Conservation (phyloP, 1,140 invertebrate species). For the Drosophila aff. region DNA sequence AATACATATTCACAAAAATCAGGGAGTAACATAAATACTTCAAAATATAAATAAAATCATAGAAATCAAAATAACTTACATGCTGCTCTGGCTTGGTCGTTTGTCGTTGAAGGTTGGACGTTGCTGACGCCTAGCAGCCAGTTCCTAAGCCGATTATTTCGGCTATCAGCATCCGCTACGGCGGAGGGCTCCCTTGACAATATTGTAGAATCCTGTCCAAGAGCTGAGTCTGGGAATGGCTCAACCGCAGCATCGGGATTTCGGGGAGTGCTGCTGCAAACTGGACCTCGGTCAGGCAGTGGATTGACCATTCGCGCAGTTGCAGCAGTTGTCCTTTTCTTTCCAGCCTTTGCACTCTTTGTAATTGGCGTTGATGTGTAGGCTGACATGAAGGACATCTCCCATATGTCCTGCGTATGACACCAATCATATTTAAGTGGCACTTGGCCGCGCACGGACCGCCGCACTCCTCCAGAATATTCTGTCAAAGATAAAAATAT, state of each 20-base stretch:
- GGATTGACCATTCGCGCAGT: background rate
- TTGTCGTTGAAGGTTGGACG: background rate
- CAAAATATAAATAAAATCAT: too few species aligned
- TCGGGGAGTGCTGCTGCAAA: slow-evolving; percentile 46
- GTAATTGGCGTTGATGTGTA: too few species aligned
- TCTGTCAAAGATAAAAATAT: too few species aligned
- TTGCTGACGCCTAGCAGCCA: slow-evolving; percentile 17
- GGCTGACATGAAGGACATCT: slow-evolving; percentile 20
- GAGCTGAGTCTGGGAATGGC: background rate
- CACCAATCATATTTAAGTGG: slow-evolving; percentile 55
- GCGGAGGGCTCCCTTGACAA: too few species aligned
- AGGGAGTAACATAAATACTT: too few species aligned
- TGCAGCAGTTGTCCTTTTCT: background rate
- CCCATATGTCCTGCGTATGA: slow-evolving; percentile 45
- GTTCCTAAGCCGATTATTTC: background rate
- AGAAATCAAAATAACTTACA: too few species aligned
- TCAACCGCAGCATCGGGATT: background rate
- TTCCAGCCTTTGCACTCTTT: background rate
- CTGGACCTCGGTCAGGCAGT: background rate
- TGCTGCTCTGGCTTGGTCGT: background rate
- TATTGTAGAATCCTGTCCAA: slow-evolving; percentile 5
- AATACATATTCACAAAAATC: too few species aligned
- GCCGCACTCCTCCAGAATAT: slow-evolving; percentile 35
- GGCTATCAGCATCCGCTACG: background rate
- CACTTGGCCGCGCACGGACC: slow-evolving; percentile 66